Percentiles rank a stretch among this genome's conserved stretches.
Evolutionary conservation across 2,797 vertebrate genomes (phyloP).

Genomic region (Dermochelys coriacea): DNA sequence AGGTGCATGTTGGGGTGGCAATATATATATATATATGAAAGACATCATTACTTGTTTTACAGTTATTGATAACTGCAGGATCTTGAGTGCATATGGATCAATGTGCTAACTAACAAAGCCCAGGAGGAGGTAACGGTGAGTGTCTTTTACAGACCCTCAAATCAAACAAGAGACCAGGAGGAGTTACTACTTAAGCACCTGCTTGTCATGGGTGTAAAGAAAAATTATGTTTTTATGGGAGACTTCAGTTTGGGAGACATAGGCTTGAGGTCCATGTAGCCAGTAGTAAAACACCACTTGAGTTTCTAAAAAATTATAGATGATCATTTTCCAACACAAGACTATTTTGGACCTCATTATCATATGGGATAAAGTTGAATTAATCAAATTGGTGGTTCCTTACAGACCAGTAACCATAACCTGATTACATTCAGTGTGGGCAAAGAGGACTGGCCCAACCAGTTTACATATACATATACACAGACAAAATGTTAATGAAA

Average conservation of each 20-base stretch:
- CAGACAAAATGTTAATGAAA: not conserved
- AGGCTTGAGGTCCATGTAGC: no score
- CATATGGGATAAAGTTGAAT: not conserved
- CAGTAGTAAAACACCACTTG: not conserved
- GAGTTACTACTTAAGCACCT: not conserved
- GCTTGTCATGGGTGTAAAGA: not conserved
- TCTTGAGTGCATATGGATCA: not conserved
- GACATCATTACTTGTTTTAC: not conserved
- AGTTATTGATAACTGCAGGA: not conserved
- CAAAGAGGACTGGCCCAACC: not conserved
- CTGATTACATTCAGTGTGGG: not conserved
- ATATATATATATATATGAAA: not conserved
- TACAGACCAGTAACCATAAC: not conserved
- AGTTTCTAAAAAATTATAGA: not conserved
- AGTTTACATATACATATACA: not conserved
- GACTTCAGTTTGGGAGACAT: not conserved
- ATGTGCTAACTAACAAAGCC: not conserved
- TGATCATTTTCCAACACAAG: not conserved
- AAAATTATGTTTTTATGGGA: not conserved
- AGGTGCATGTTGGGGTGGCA: not conserved
- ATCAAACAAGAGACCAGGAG: not conserved
- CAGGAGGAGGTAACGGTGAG: not conserved
- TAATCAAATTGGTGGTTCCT: not conserved
- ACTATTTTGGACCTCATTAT: not conserved
- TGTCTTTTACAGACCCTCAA: not conserved